Evolutionary conservation across 2,113 vertebrate genomes (phyloP).

Genomic region (Bufo bufo): DNA sequence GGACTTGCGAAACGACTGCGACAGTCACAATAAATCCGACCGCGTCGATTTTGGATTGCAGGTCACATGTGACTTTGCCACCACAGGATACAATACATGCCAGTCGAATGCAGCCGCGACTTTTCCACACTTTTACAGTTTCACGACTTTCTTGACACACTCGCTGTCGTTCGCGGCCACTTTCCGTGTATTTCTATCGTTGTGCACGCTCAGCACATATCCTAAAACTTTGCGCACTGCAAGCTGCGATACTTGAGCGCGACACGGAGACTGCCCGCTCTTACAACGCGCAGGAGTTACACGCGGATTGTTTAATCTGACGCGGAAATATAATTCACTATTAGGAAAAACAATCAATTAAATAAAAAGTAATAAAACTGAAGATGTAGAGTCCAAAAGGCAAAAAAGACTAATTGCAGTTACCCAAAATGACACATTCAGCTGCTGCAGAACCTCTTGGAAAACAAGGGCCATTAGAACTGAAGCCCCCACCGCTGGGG

Average conservation of each 20-base stretch:
- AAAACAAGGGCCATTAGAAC: background rate
- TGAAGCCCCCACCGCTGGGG: background rate
- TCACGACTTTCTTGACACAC: too few relatives aligned
- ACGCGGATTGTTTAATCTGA: background rate
- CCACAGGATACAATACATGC: too few relatives aligned
- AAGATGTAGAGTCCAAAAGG: too few relatives aligned
- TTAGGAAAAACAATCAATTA: too few relatives aligned
- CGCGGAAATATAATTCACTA: background rate
- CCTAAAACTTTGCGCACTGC: background rate
- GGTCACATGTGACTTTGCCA: too few relatives aligned
- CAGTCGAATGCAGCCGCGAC: too few relatives aligned
- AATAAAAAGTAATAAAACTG: too few relatives aligned
- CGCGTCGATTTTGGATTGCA: too few relatives aligned
- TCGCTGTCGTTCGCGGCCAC: background rate
- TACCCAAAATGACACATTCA: background rate
- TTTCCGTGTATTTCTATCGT: background rate
- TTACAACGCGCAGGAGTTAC: background rate
- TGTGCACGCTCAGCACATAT: background rate
- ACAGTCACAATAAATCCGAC: too few relatives aligned
- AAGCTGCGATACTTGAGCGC: background rate
- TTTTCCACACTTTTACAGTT: too few relatives aligned
- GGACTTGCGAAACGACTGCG: too few relatives aligned
- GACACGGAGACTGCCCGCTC: background rate
- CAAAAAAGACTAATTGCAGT: too few relatives aligned
- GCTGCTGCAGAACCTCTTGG: conserved; percentile 49